These are phyloP conservation scores for Sussaba pulchella DNA, from an alignment of 2,888 invertebrate genomes.

Conservation along the genomic window DNA sequence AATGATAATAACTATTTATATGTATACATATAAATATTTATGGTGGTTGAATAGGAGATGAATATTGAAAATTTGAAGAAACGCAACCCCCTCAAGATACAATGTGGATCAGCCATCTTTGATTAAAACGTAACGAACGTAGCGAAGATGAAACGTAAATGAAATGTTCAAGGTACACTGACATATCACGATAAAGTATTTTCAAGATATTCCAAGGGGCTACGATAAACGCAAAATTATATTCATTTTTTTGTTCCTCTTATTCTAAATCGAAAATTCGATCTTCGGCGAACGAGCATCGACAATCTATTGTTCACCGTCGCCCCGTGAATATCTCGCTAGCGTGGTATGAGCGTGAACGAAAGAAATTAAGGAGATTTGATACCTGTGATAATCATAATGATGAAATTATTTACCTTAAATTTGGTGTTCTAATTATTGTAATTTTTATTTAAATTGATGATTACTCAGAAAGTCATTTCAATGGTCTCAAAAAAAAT, in stretches of 20 bases:
- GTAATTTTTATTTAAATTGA: background rate
- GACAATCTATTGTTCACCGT: slow-evolving; percentile 9
- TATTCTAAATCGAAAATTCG: background rate
- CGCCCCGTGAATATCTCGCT: slow-evolving; percentile 66
- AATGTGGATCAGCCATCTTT: slow-evolving; percentile 51
- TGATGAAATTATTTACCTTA: background rate
- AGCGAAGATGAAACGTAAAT: slow-evolving; percentile 59
- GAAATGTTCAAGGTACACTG: slow-evolving; percentile 64
- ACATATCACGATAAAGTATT: slow-evolving; percentile 55
- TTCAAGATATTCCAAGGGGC: slow-evolving; percentile 64
- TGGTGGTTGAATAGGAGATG: slow-evolving; percentile 1
- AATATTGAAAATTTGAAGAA: slow-evolving; percentile 41
- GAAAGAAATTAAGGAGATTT: slow-evolving; percentile 53
- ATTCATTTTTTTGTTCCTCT: background rate
- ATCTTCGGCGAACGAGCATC: background rate
- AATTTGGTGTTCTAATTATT: background rate
- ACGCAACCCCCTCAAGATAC: slow-evolving; percentile 48
- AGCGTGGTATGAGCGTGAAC: slow-evolving; percentile 59
- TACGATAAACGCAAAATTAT: slow-evolving; percentile 30
- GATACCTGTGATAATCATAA: slow-evolving; percentile 17
- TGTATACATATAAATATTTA: slow-evolving; percentile 4
- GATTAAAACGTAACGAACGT: slow-evolving; percentile 22
- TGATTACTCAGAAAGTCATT: background rate
- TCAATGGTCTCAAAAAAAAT: background rate
- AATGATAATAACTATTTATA: too few relatives aligned